Evolutionary conservation across 2,888 invertebrate genomes (phyloP), one percentile per base, ranked within the genome.

Genomic region (Nemurella pictetii): DNA sequence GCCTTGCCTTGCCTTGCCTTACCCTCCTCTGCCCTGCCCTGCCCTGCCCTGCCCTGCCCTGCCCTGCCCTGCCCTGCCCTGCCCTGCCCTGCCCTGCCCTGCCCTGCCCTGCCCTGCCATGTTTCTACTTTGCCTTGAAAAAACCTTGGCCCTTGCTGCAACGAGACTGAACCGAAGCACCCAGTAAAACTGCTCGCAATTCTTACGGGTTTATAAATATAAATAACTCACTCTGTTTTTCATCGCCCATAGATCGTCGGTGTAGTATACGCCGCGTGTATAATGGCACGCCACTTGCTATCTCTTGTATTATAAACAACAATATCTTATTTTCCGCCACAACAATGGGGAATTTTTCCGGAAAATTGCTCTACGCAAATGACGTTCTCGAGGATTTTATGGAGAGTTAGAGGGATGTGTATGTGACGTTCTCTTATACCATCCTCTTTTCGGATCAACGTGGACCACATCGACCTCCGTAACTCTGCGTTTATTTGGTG

Each of bases 191-290:
- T 35, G 35, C 32, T 26, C 25, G 80, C 30, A 80, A 80, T 80
- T 80, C 80, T 80, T 35, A 80, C 55, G 35, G 80, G 80, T 80
- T 80, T 35, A 80, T 80, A 80, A 80, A 80, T 80, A 80, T 80
- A 80, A 80, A 80, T 75, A 75, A 27, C 55, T 55, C 55, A 12
- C 55, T 55, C 78, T 28, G 7, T 28, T 78, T 78, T 78, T 78
- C 78, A n/a, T 55, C 55, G 55, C 20, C 20, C 55, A 55, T 55
- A 55, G 15, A 12, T 27, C 28, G 78, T 74, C 78, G 78, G 28
- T 5, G 78, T 30, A n/a, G n/a, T n/a, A n/a, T n/a, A n/a, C n/a
- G 55, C 55, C 9, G 12, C 20, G 55, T 55, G 3, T 12, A 35
- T 55, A 3, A 55, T 55, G 25, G 25, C 27, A 75, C n/a, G 75